Conservation (phyloP, 2,113 vertebrate genomes). For the Myiagra hebetior region DNA sequence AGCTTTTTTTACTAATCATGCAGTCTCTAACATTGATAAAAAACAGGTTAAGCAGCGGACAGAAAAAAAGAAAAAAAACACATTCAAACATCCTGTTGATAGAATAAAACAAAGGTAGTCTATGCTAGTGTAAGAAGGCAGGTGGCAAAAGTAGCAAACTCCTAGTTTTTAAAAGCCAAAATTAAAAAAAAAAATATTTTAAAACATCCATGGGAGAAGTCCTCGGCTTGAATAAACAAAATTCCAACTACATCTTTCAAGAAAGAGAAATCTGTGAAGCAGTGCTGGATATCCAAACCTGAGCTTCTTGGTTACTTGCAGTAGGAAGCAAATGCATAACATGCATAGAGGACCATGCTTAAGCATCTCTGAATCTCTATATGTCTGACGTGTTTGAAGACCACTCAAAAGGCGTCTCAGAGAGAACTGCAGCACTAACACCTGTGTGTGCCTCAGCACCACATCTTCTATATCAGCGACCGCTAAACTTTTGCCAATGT, state of each 20-base stretch:
- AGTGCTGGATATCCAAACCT: not conserved
- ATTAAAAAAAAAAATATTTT: not conserved
- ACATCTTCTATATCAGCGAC: not conserved
- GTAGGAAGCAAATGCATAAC: not conserved
- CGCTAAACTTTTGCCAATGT: not conserved
- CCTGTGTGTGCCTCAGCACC: fast-evolving
- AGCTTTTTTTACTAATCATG: not conserved
- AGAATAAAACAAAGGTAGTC: not conserved
- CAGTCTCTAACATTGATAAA: not conserved
- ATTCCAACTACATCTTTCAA: not conserved
- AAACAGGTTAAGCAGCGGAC: not conserved
- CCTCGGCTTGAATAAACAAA: not conserved
- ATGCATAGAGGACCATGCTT: not conserved
- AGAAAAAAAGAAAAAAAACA: too few species aligned
- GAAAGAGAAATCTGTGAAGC: not conserved
- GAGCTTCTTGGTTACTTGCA: not conserved
- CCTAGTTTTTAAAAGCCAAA: not conserved
- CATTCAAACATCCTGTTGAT: not conserved
- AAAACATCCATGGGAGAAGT: not conserved
- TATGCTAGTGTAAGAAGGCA: not conserved
- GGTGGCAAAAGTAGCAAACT: not conserved
- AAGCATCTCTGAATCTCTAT: not conserved
- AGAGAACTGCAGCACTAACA: not conserved
- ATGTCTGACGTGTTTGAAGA: not conserved
- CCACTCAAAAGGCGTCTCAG: not conserved